Evolutionary conservation across 2,113 vertebrate species (phyloP).

Genomic region (Noturus placidus): DNA sequence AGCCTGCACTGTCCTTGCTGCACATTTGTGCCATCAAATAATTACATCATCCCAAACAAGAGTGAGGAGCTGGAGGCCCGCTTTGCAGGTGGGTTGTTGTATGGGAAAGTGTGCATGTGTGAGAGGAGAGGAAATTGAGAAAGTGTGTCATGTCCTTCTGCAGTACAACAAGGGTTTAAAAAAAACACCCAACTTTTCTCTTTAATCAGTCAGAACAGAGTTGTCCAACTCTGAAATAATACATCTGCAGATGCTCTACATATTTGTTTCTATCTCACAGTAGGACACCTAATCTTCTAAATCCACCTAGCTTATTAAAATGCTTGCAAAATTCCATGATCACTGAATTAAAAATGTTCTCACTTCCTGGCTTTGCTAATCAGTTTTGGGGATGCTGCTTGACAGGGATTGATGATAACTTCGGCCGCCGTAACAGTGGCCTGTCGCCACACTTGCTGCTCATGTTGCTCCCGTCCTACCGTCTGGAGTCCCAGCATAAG

Average conservation of each 20-base stretch:
- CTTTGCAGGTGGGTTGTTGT: constrained; percentile 84
- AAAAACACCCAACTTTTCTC: not conserved
- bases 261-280: constrained; percentile 22
- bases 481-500: constrained; percentile 70
- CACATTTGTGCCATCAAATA: constrained; percentile 92
- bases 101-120: constrained; percentile 29
- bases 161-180: not conserved
- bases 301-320: constrained; percentile 14
- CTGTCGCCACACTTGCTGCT: constrained; percentile 75
- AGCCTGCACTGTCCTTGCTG: constrained; percentile 96
- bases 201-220: constrained; percentile 7
- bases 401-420: constrained; percentile 75
- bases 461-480: constrained; percentile 74
- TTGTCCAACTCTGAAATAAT: constrained; percentile 16
- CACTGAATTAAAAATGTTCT: constrained; percentile 10
- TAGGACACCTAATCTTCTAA: constrained; percentile 31
- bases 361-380: constrained; percentile 31
- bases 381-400: constrained; percentile 19
- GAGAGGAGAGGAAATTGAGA: not conserved
- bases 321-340: constrained; percentile 1
- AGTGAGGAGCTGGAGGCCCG: constrained; percentile 93
- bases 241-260: constrained; percentile 22
- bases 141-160: not conserved
- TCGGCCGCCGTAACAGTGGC: constrained; percentile 60
- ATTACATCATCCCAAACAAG: constrained; percentile 98